A percentile compares a stretch with the other conserved stretches of the same genome.
Conservation (phyloP, 2,113 vertebrate genomes). For the Cranoglanis bouderius region DNA sequence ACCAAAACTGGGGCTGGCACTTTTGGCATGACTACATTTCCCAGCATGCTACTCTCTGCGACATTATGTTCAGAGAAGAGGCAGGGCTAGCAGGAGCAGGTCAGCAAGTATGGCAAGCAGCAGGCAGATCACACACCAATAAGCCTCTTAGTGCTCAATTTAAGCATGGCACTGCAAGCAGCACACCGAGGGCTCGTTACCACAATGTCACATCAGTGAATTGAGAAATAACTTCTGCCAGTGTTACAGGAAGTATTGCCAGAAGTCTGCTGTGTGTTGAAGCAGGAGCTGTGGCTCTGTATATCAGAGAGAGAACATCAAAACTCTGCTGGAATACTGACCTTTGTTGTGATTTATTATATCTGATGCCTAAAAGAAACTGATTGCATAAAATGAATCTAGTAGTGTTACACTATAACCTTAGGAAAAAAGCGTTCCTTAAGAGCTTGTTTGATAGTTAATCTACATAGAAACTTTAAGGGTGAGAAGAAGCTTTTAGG, state of each 20-base stretch:
- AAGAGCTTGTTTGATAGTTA: neutral
- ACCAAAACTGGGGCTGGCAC: constrained; percentile 7
- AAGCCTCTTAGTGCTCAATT: constrained; percentile 55
- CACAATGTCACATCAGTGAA: constrained; percentile 29
- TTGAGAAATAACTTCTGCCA: constrained; percentile 18
- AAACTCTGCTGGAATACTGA: neutral
- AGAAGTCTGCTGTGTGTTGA: neutral
- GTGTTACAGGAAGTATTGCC: neutral
- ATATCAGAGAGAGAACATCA: neutral
- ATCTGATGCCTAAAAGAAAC: neutral
- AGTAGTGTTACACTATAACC: no score
- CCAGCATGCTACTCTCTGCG: constrained; percentile 35
- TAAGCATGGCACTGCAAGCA: constrained; percentile 29
- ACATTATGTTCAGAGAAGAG: constrained; percentile 23
- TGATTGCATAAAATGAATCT: neutral
- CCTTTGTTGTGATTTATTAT: neutral
- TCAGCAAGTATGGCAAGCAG: constrained; percentile 26
- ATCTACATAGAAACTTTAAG: neutral
- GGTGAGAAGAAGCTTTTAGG: neutral
- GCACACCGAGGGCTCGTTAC: constrained; percentile 14
- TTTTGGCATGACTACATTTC: constrained; percentile 38
- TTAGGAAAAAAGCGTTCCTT: neutral
- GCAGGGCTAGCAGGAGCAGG: constrained; percentile 10
- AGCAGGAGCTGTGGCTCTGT: neutral
- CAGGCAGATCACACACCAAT: constrained; percentile 46